These are phyloP conservation scores for Leptoclinus maculatus DNA, from an alignment of 2,797 vertebrate species.

Conservation along the genomic window DNA sequence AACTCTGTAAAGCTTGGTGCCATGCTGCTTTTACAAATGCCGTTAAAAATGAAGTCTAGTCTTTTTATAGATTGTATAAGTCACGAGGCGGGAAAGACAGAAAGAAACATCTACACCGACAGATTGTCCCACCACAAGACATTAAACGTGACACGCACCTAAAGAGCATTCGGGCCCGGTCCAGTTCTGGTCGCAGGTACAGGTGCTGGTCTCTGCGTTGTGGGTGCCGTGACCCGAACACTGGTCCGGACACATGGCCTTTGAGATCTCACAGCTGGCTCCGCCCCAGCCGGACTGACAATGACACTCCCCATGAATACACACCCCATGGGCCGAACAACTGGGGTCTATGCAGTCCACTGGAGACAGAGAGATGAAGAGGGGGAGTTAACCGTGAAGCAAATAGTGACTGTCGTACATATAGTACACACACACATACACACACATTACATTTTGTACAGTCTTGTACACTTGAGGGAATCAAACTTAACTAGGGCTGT, in stretches of 20 bases:
- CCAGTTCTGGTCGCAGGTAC: slow-evolving; percentile 95
- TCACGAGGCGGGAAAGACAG: not conserved
- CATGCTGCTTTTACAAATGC: not conserved
- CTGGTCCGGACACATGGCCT: slow-evolving; percentile 97
- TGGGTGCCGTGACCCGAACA: slow-evolving; percentile 96
- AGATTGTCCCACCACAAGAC: not conserved
- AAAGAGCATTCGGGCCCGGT: slow-evolving; percentile 95
- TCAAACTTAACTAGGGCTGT: not conserved
- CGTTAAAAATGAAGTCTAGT: not conserved
- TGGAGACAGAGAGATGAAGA: slow-evolving; percentile 53
- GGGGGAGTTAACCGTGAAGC: not conserved
- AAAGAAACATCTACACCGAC: not conserved
- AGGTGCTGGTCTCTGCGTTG: slow-evolving; percentile 90
- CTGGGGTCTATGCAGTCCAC: slow-evolving; percentile 96
- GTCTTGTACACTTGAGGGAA: not conserved
- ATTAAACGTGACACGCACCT: slow-evolving; percentile 79
- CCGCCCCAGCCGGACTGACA: slow-evolving; percentile 96
- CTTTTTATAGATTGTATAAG: not conserved
- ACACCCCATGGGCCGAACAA: slow-evolving; percentile 92
- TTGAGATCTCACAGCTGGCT: slow-evolving; percentile 93
- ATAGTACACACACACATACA: not conserved
- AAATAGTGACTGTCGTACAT: not conserved
- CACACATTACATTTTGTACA: not conserved
- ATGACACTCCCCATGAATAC: slow-evolving; percentile 96
- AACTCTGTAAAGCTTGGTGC: not conserved